Base-by-base conservation (phyloP, 2,888 invertebrate genomes). In the Sinelater perroti region DNA sequence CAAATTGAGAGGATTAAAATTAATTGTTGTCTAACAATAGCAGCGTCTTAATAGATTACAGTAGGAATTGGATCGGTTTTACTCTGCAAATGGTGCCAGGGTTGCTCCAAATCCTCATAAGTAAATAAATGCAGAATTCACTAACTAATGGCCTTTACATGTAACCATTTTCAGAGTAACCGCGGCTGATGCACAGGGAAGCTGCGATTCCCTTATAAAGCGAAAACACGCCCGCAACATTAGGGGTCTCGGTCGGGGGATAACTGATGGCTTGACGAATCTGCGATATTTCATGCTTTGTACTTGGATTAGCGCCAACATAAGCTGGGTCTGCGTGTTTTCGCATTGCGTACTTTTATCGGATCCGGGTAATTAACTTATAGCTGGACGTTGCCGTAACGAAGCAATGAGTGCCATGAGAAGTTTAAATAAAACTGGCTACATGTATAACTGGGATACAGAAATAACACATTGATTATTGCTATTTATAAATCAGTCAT, bases 251-350 rank as follows among this genome's bases (percentile, higher is more conserved):
- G 50, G 50, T 56, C 42, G 35, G 42, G 30, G 49, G 56, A 33
- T 42, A 42, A 50, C 44, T 56, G 50, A 56, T 56, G 49, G 49
- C 50, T 54, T 49, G 42, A 18, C 44, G 42, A 50, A 56, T 11
- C n/a, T n/a, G n/a, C n/a, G n/a, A n/a, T n/a, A n/a, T 16, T 31
- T 42, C 17, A 45, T 35, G 44, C 45, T 44, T 46, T 53, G 45
- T 53, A 20, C 35, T 13, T 53, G 45, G 44, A 45, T 53, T 53
- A 53, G 28, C 45, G 45, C 53, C 53, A 53, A 35, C 8, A 21
- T 35, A 52, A 52, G 45, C 33, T 24, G 26, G 30, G 44, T 52
- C 24, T 33, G 17, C 17, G 33, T 33, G 7, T n/a, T 33, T 33
- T 33, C n/a, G 13, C 33, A 33, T 14, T 14, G n/a, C 5, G n/a